Evolutionary conservation across 2,797 vertebrate genomes (phyloP).

Genomic region (Hydrophis major): DNA sequence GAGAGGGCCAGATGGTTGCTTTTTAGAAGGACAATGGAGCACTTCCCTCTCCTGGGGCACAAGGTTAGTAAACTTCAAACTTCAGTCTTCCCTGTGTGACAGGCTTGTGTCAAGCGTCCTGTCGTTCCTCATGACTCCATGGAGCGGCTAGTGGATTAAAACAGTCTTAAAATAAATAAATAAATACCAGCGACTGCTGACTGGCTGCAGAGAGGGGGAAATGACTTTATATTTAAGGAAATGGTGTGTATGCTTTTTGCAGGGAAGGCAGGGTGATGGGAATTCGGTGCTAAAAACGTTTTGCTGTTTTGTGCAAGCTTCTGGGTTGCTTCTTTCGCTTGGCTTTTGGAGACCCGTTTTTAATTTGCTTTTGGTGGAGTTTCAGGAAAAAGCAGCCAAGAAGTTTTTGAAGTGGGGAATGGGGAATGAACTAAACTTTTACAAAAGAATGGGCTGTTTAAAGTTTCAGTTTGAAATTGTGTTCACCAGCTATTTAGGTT

Average conservation of each 20-base stretch:
- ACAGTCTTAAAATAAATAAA: not conserved
- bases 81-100: not conserved
- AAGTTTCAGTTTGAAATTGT: not conserved
- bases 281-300: not conserved
- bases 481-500: too few relatives aligned
- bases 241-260: not conserved
- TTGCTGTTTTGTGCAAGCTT: not conserved
- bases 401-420: not conserved
- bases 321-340: not conserved
- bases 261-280: not conserved
- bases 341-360: not conserved
- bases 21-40: constrained; percentile 46
- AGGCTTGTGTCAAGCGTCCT: not conserved
- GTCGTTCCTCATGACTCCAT: constrained; percentile 3
- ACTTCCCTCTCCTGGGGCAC: constrained; percentile 28
- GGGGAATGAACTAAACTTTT: not conserved
- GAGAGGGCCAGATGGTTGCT: constrained; percentile 19
- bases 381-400: not conserved
- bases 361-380: not conserved
- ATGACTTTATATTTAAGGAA: not conserved
- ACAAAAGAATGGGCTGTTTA: not conserved
- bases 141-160: not conserved
- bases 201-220: not conserved
- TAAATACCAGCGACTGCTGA: not conserved
- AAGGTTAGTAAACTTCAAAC: constrained; percentile 60